Conservation (phyloP, 2,113 vertebrate species). For the Callocephalon fimbriatum region DNA sequence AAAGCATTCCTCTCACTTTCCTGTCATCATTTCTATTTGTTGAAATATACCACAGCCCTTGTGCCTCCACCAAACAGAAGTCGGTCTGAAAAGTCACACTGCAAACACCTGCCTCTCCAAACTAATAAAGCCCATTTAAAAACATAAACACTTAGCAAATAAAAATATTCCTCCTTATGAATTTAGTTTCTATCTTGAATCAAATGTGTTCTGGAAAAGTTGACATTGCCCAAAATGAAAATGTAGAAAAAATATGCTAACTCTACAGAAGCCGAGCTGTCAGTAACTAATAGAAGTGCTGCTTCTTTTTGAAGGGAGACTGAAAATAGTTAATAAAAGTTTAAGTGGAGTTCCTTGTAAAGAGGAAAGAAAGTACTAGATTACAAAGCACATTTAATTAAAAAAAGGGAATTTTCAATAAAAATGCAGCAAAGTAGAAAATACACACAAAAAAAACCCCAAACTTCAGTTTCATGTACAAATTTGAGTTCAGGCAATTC, state of each 20-base stretch:
- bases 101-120: background rate
- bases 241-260: background rate
- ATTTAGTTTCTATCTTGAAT: background rate
- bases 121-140: background rate
- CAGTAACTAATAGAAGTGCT: background rate
- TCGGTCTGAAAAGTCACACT: background rate
- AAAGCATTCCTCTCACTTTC: background rate
- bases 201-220: background rate
- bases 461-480: background rate
- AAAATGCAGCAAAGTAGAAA: background rate
- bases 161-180: background rate
- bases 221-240: background rate
- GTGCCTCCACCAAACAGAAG: background rate
- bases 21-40: background rate
- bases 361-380: background rate
- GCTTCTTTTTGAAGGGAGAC: background rate
- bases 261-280: background rate
- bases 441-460: accelerated
- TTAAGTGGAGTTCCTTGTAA: background rate
- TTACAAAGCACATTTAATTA: background rate
- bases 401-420: background rate
- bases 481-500: background rate
- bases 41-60: background rate
- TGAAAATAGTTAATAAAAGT: background rate
- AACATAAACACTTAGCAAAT: background rate